phyloP scores from a whole-genome alignment of 2,113 vertebrate species.

The Sclerurus mexicanus region DNA sequence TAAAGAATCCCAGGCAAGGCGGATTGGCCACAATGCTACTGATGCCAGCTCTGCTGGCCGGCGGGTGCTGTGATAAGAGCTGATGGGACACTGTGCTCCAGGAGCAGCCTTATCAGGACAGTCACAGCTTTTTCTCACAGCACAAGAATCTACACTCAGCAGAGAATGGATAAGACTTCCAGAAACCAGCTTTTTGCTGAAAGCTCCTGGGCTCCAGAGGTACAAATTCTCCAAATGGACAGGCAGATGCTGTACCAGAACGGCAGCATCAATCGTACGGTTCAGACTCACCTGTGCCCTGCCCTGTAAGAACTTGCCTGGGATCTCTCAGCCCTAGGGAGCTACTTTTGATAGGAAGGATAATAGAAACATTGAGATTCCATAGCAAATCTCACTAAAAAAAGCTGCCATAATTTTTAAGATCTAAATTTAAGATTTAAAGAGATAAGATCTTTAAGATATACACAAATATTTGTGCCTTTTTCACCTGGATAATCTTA shows the following conservation, averaged over 20 bases:
- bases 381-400: neutral
- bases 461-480: neutral
- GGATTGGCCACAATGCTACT: neutral
- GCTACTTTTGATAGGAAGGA: neutral
- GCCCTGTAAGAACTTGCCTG: neutral
- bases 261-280: rapidly evolving
- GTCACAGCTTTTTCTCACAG: neutral
- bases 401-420: neutral
- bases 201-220: neutral
- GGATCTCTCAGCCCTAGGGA: neutral
- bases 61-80: neutral
- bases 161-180: neutral
- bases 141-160: neutral
- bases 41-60: rapidly evolving
- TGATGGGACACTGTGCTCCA: neutral
- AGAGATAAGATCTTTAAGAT: neutral
- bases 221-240: neutral
- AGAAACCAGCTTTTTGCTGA: neutral
- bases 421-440: too few relatives aligned
- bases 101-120: conserved; percentile 25
- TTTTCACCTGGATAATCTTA: neutral
- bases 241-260: neutral
- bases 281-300: neutral
- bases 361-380: neutral
- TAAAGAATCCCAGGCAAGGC: neutral